phyloP scores from a whole-genome alignment of 2,113 vertebrate genomes.

The Hemibagrus wyckioides region DNA sequence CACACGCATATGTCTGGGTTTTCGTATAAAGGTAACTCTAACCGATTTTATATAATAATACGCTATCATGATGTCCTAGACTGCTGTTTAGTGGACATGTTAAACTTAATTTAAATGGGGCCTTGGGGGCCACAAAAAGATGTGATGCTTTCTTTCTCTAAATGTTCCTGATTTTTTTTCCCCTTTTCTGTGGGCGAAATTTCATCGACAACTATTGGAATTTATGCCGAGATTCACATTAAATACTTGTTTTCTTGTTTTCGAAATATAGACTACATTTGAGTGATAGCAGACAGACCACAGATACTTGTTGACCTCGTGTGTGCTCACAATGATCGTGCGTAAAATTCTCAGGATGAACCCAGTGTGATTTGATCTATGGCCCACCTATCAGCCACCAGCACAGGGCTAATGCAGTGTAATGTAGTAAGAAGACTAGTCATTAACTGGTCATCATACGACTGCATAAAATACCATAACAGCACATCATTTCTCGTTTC shows the following conservation, averaged over 20 bases:
- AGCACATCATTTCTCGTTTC: background rate
- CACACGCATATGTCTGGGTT: background rate
- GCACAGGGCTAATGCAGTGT: background rate
- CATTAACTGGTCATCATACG: background rate
- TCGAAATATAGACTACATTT: background rate
- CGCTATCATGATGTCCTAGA: background rate
- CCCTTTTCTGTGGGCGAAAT: background rate
- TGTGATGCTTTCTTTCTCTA: background rate
- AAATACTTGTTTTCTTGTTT: background rate
- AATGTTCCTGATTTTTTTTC: background rate
- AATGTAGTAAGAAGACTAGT: background rate
- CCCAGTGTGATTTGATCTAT: slow-evolving; percentile 3
- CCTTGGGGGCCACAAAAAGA: background rate
- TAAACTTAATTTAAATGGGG: background rate
- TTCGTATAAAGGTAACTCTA: background rate
- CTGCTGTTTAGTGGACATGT: background rate
- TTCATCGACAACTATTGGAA: background rate
- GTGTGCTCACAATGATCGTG: background rate
- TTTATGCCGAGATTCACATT: background rate
- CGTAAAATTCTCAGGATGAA: background rate
- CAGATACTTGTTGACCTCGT: slow-evolving; percentile 3
- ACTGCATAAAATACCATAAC: background rate
- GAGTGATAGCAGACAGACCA: background rate
- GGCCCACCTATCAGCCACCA: background rate
- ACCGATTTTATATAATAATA: background rate